These are phyloP conservation scores for Lepidocolaptes lacrymiger DNA, from an alignment of 2,797 vertebrate species.

Conservation along the genomic window DNA sequence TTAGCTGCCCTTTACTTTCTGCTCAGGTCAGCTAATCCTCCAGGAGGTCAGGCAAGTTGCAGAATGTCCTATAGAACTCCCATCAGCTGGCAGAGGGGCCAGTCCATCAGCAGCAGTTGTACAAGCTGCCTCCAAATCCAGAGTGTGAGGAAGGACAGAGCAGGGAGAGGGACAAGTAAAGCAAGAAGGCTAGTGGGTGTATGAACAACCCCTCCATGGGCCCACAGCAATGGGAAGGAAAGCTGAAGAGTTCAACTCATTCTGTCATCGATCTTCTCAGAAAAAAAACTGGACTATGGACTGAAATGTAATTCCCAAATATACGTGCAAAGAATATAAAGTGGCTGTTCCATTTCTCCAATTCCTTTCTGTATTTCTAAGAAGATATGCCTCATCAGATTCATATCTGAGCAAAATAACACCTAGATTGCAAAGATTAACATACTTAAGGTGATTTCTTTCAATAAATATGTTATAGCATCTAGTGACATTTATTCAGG, in stretches of 20 bases:
- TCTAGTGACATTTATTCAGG: background rate
- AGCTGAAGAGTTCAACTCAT: background rate
- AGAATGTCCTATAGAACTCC: background rate
- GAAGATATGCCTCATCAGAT: background rate
- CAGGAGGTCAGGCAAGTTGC: background rate
- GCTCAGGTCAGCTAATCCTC: conserved; percentile 46
- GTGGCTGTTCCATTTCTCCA: background rate
- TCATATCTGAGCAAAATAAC: background rate
- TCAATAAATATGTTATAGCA: background rate
- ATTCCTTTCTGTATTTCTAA: background rate
- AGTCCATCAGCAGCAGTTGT: background rate
- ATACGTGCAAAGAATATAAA: background rate
- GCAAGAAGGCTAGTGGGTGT: background rate
- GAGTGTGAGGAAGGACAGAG: fast-evolving
- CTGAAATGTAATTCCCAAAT: background rate
- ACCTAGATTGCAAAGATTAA: background rate
- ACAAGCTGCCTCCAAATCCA: background rate
- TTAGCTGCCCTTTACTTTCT: conserved; percentile 34
- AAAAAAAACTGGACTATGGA: background rate
- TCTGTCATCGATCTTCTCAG: background rate
- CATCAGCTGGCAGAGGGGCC: background rate
- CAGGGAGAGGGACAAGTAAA: background rate
- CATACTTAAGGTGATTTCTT: background rate
- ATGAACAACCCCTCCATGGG: background rate
- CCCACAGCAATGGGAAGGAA: background rate